phyloP scores from a whole-genome alignment of 2,113 vertebrate genomes.

The Nymphicus hollandicus region DNA sequence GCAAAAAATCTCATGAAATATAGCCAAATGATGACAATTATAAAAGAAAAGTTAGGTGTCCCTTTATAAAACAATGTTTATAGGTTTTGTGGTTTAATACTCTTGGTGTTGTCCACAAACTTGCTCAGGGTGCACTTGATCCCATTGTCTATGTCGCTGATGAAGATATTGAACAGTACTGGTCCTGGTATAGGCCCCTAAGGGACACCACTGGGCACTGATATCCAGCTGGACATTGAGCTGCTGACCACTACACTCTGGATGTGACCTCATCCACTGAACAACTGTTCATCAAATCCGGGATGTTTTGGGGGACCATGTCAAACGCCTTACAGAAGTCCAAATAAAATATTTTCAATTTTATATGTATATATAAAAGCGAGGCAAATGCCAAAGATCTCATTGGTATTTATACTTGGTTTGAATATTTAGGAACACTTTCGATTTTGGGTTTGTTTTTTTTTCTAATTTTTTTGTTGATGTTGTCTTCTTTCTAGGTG shows the following conservation, averaged over 20 bases:
- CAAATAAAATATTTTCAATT: not conserved
- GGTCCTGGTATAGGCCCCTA: not conserved
- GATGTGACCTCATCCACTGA: not conserved
- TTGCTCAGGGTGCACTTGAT: not conserved
- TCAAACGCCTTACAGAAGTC: not conserved
- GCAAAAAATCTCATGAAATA: not conserved
- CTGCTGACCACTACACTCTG: not conserved
- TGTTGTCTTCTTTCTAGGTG: not conserved
- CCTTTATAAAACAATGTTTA: not conserved
- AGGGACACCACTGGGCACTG: not conserved
- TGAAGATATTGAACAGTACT: not conserved
- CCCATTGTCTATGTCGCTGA: not conserved
- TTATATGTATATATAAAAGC: not conserved
- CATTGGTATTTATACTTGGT: not conserved
- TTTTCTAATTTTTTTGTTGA: not conserved
- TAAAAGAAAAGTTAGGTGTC: not conserved
- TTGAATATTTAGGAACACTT: not conserved
- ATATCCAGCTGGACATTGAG: not conserved
- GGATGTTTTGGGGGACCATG: not conserved
- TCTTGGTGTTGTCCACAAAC: not conserved
- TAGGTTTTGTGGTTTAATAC: not conserved
- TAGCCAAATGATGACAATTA: not conserved
- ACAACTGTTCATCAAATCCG: not conserved
- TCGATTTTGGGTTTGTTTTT: not conserved
- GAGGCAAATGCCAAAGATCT: not conserved